Percentiles rank a stretch among this genome's conserved stretches.
Conservation (phyloP, 1,140 invertebrate species). For the Monochamus saltuarius region DNA sequence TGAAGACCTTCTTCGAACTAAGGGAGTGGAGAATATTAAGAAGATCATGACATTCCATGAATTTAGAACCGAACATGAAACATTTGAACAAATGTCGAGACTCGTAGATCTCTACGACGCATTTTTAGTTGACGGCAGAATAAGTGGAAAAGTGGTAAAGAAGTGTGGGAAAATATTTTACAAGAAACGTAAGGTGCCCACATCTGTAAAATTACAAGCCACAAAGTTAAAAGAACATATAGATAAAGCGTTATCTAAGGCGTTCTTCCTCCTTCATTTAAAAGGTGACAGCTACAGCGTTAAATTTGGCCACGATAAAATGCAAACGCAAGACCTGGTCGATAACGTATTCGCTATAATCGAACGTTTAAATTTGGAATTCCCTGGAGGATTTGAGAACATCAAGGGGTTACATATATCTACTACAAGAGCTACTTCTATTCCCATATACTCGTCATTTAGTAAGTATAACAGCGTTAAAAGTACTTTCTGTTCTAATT, state of each 20-base stretch:
- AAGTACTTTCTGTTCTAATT: conserved; percentile 16
- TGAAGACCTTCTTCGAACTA: conserved; percentile 56
- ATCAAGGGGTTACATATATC: conserved; percentile 62
- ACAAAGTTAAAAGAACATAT: conserved; percentile 61
- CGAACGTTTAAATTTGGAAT: conserved; percentile 55
- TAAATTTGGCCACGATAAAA: conserved; percentile 59
- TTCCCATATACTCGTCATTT: conserved; percentile 64
- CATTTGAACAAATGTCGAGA: conserved; percentile 64
- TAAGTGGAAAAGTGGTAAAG: conserved; percentile 61
- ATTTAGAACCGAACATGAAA: conserved; percentile 65
- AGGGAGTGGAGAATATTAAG: conserved; percentile 55
- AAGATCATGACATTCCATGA: conserved; percentile 62
- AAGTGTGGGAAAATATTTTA: conserved; percentile 63
- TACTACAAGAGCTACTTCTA: conserved; percentile 49
- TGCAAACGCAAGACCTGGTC: conserved; percentile 55
- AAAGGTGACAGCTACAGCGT: conserved; percentile 59
- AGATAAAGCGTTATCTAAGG: conserved; percentile 59
- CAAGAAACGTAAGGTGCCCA: conserved; percentile 61
- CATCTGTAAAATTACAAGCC: conserved; percentile 56
- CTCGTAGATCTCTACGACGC: conserved; percentile 63
- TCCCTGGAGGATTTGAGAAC: conserved; percentile 66
- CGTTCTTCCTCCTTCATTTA: conserved; percentile 57
- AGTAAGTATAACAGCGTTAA: conserved; percentile 55
- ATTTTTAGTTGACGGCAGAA: conserved; percentile 64
- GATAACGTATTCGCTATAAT: conserved; percentile 61